Percentiles rank a stretch among this genome's conserved stretches.
Conservation (phyloP, 2,113 vertebrate species). For the Corythornis cristatus region DNA sequence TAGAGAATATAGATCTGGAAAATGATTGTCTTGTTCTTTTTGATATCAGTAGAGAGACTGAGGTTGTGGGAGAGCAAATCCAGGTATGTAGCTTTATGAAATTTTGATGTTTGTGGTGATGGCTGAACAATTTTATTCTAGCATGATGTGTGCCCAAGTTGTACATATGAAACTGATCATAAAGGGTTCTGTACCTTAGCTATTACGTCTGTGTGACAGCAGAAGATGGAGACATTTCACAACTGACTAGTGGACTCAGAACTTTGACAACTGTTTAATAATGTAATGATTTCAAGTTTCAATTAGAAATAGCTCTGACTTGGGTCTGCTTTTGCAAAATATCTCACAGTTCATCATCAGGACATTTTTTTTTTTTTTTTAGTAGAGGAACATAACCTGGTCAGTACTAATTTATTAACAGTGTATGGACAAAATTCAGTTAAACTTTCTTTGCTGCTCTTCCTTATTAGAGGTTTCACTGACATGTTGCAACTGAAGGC, state of each 20-base stretch:
- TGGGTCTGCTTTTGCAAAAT: background rate
- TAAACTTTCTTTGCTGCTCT: background rate
- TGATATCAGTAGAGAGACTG: background rate
- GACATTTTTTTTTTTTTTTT: background rate
- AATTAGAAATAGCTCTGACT: background rate
- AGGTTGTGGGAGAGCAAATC: background rate
- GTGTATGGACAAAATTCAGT: background rate
- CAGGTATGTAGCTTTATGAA: background rate
- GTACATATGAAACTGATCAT: background rate
- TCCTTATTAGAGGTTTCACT: background rate
- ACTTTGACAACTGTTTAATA: background rate
- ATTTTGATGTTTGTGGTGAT: background rate
- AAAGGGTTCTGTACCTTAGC: fast-evolving
- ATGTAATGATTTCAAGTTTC: background rate
- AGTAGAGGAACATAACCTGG: background rate
- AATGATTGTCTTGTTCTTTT: background rate
- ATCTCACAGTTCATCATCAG: background rate
- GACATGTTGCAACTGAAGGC: background rate
- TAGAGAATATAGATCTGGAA: background rate
- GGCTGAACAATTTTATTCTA: background rate
- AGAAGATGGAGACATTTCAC: background rate
- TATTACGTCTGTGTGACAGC: background rate
- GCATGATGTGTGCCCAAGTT: background rate
- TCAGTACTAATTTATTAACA: background rate
- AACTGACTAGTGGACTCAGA: background rate